Evolutionary conservation across 2,888 invertebrate species (phyloP), one percentile per base, ranked within the genome.

Genomic region (Papilio demoleus): DNA sequence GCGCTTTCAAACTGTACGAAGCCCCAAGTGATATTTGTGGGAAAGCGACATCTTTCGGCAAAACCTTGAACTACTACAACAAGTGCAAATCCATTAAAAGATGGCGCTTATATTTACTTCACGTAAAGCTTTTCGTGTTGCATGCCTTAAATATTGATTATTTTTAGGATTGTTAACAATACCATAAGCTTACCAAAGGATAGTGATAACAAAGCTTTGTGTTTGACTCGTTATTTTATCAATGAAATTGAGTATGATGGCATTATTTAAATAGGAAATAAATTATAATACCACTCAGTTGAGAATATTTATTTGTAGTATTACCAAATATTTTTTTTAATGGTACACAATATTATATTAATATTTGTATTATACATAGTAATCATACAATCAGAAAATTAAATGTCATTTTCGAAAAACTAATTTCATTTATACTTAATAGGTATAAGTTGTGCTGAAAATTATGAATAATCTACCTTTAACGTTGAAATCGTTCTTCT

Each of bases 401-500:
- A 4, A 9, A 12, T 38, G 11, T 14, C 11, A 2, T n/a, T 17
- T n/a, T n/a, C 4, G 17, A 17, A 17, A 17, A 31, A 19, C n/a
- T 34, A 59, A 24, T 64, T 68, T 64, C 59, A 60, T 40, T 40
- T 59, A 64, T 27, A 68, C 50, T 68, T 34, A 40, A 58, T n/a
- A 58, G 63, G 12, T 59, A 22, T 50, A 22, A 38, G 12, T 58
- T 62, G 11, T 27, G 56, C 61, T 65, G 17, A 65, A 67, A 72
- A 72, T 71, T 72, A 70, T 73, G 65, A 69, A 74, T 72, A 72
- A 73, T 77, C 70, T 74, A 71, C 71, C 70, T 61, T 34, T 61
- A 70, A 69, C 58, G 70, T 68, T 69, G 69, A 68, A 66, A 68
- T 74, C 73, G 67, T 70, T 77, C 76, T 77, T 77, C 79, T 77